Conservation (phyloP, 2,888 invertebrate species). For the Coecobrya sp. region DNA sequence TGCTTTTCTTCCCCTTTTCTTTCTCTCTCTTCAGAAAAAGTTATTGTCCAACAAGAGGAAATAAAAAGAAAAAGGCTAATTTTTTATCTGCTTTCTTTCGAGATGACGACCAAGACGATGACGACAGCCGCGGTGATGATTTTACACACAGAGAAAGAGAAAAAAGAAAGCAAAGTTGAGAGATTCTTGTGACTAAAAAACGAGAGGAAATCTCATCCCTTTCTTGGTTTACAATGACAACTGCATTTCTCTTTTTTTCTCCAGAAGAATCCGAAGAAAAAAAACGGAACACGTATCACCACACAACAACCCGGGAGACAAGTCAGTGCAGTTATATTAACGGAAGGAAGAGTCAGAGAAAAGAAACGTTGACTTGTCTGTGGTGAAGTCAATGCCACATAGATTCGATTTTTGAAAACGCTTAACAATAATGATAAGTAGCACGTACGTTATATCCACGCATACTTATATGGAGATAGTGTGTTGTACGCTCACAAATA, state of each 20-base stretch:
- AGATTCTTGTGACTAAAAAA: neutral
- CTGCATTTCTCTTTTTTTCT: slow-evolving; percentile 14
- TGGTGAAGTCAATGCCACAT: neutral
- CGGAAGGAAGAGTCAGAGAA: neutral
- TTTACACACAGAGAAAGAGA: neutral
- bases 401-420: neutral
- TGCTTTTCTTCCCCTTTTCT: slow-evolving; percentile 3
- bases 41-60: neutral
- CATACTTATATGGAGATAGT: too few species aligned
- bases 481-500: too few species aligned
- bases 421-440: neutral
- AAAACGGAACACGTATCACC: neutral
- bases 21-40: neutral
- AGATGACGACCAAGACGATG: neutral
- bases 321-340: neutral
- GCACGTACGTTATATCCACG: neutral
- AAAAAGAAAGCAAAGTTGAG: neutral
- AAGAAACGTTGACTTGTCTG: slow-evolving; percentile 13
- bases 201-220: neutral
- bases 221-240: slow-evolving; percentile 9
- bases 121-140: neutral
- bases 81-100: neutral
- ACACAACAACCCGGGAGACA: neutral
- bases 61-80: neutral
- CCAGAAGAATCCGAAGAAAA: neutral